phyloP scores from a whole-genome alignment of 2,888 invertebrate species.

The Napeogenes inachia region DNA sequence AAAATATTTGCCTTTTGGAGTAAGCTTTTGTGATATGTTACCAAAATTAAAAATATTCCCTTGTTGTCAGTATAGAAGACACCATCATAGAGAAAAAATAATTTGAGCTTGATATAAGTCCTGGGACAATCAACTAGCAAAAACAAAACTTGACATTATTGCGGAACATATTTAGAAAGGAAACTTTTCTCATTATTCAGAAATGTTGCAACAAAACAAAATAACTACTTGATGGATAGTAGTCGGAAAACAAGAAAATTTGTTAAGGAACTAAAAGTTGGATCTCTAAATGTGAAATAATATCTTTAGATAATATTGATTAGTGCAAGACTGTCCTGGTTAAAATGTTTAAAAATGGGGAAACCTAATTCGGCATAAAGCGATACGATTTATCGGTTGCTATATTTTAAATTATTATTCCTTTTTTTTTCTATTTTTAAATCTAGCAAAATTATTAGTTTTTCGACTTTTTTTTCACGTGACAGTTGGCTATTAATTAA shows the following conservation, averaged over 20 bases:
- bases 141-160: conserved; percentile 24
- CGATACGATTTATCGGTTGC: too few species aligned
- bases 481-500: too few species aligned
- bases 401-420: too few species aligned
- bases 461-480: too few species aligned
- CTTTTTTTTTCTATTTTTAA: too few species aligned
- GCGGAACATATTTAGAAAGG: conserved; percentile 28
- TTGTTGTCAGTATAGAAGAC: too few species aligned
- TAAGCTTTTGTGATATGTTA: too few species aligned
- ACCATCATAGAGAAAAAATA: too few species aligned
- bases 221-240: conserved; percentile 30
- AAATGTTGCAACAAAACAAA: conserved; percentile 32
- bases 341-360: background rate
- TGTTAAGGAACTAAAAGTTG: conserved; percentile 20
- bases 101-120: conserved; percentile 12
- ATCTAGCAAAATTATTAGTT: too few species aligned
- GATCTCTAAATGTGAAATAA: conserved; percentile 9
- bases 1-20: too few species aligned
- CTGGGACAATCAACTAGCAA: conserved; percentile 26
- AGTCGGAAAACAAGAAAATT: conserved; percentile 27
- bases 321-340: background rate
- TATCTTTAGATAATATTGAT: background rate
- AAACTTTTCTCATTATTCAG: conserved; percentile 36
- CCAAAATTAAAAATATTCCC: too few species aligned
- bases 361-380: too few species aligned